These are phyloP conservation scores for Patella caerulea DNA, from an alignment of 2,888 invertebrate genomes.

Conservation along the genomic window DNA sequence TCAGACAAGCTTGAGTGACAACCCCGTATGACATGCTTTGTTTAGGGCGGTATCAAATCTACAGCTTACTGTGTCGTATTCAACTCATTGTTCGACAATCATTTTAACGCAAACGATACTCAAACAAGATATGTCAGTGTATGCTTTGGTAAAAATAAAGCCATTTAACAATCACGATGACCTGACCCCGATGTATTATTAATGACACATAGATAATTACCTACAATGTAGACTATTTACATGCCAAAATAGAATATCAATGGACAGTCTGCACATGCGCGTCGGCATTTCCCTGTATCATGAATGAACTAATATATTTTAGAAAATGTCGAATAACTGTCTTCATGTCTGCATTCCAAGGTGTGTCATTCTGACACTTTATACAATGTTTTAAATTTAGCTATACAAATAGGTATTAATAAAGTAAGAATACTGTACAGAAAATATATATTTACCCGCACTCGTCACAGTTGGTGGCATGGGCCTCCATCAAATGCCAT, in stretches of 20 bases:
- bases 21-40: constrained; percentile 11
- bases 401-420: too few relatives aligned
- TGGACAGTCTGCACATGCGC: constrained; percentile 11
- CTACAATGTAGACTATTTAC: background rate
- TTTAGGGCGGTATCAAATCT: constrained; percentile 11
- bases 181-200: too few relatives aligned
- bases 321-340: background rate
- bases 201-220: too few relatives aligned
- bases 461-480: constrained; percentile 37
- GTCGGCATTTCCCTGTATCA: constrained; percentile 6
- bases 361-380: too few relatives aligned
- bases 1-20: constrained; percentile 9
- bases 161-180: too few relatives aligned
- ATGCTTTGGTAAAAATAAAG: too few relatives aligned
- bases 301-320: constrained; percentile 4
- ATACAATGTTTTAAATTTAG: too few relatives aligned
- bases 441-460: constrained; percentile 35
- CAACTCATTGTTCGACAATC: constrained; percentile 2
- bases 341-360: background rate
- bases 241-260: constrained; percentile 2
- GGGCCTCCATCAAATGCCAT: constrained; percentile 50
- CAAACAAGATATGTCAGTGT: background rate
- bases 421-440: too few relatives aligned
- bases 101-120: constrained; percentile 2
- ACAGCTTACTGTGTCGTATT: constrained; percentile 6